Percentiles rank a stretch among this genome's conserved stretches.
phyloP scores from a whole-genome alignment of 2,797 vertebrate genomes.

The Pelobates cultripes region DNA sequence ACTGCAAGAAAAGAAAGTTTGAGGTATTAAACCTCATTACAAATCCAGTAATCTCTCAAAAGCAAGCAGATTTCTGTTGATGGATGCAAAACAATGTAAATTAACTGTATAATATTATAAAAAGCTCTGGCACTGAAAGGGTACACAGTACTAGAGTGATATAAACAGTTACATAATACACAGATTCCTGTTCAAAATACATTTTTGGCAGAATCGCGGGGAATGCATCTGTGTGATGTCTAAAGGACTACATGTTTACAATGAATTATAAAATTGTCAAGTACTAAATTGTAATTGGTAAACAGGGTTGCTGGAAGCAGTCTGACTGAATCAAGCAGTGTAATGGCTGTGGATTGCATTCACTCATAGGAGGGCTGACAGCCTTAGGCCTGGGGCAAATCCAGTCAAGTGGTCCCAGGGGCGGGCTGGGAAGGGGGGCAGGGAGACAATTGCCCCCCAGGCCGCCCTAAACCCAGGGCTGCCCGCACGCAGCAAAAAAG shows the following conservation, averaged over 20 bases:
- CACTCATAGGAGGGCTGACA: background rate
- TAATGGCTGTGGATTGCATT: conserved; percentile 31
- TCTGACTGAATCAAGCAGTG: conserved; percentile 14
- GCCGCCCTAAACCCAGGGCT: too few relatives aligned
- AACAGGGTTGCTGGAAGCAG: conserved; percentile 34
- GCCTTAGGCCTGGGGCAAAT: too few relatives aligned
- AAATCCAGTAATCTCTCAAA: too few relatives aligned
- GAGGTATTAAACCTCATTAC: too few relatives aligned
- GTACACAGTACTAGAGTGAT: background rate
- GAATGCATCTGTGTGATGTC: conserved; percentile 8
- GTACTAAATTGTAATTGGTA: conserved; percentile 41
- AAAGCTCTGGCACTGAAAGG: background rate
- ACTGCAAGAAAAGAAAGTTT: too few relatives aligned
- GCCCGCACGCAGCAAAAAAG: too few relatives aligned
- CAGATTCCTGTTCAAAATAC: background rate
- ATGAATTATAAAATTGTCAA: conserved; percentile 37
- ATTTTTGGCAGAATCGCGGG: background rate
- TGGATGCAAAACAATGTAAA: background rate
- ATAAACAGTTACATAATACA: background rate
- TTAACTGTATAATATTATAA: background rate
- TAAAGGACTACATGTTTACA: conserved; percentile 32
- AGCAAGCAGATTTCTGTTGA: too few relatives aligned
- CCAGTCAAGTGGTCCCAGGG: too few relatives aligned
- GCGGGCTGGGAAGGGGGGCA: too few relatives aligned
- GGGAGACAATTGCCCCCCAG: too few relatives aligned